Base-by-base conservation (phyloP, 2,797 vertebrate species). In the Helarctos malayanus region DNA sequence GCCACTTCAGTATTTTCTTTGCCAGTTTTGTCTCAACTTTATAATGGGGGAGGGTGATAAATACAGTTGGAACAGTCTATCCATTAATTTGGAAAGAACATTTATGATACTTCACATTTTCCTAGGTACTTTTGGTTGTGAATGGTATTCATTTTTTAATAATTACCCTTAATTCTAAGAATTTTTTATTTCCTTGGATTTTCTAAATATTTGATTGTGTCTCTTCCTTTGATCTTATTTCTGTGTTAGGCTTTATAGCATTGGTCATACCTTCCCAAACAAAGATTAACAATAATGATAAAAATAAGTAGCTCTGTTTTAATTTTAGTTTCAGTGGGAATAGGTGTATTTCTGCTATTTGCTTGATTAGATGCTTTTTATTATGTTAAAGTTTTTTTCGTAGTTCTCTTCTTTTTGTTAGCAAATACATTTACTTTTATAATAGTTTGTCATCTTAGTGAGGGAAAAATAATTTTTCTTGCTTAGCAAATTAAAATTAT, bases 111-210 rank as follows among this genome's bases (percentile, higher is more conserved):
- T 32, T 63, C 32, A 63, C 61, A 7, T 32, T 63, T 29, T 32
- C 61, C 61, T 63, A 35, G 3, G 25, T 71, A 54, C 78, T 78
- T 91, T 71, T 75, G 12, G 19, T 96, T 89, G 11, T 85, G 49
- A 89, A 79, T 96, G 35, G 29, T 79, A 71, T 95, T 71, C 41
- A 91, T 81, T 56, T 83, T 94, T 89, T 56, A 92, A 91, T 73
- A 61, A 69, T 90, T 81, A 47, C 18, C 23, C 21, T 91, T 91
- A 87, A 87, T 73, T 92, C n/a, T 54, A 76, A 32, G 49, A 82
- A 59, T 56, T 81, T 81, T 25, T 57, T 47, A 91, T 89, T 80
- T 95, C 25, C 49, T 80, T 57, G 21, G 15, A 32, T 95, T 80
- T 79, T 84, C 78, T 95, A 88, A 94, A 84, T 91, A 88, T 56